Conservation (phyloP, 2,888 invertebrate species). For the Cabera pusaria region DNA sequence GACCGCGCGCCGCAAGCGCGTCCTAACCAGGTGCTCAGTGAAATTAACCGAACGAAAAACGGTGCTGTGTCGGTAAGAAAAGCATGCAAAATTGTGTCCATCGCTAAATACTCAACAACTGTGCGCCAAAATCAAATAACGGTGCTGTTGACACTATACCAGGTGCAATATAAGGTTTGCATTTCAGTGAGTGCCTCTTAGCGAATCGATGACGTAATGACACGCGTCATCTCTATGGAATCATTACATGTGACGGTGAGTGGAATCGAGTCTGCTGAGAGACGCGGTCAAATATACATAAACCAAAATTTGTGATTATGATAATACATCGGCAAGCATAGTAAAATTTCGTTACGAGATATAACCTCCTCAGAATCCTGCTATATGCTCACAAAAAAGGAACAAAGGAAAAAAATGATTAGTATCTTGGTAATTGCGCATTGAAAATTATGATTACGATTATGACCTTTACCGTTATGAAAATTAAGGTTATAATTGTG, state of each 20-base stretch:
- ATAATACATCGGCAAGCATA: conserved; percentile 75
- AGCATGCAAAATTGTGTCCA: conserved; percentile 83
- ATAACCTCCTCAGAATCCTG: conserved; percentile 82
- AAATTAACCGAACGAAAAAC: conserved; percentile 77
- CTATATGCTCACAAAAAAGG: conserved; percentile 79
- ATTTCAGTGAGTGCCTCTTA: conserved; percentile 84
- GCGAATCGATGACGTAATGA: conserved; percentile 50
- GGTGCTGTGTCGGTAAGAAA: conserved; percentile 80
- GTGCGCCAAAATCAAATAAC: conserved; percentile 83
- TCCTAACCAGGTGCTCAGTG: conserved; percentile 81
- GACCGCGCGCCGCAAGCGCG: conserved; percentile 54
- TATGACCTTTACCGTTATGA: conserved; percentile 39
- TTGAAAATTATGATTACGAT: conserved; percentile 40
- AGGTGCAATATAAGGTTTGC: conserved; percentile 80
- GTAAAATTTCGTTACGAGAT: conserved; percentile 74
- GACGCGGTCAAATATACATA: conserved; percentile 57
- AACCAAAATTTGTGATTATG: conserved; percentile 61
- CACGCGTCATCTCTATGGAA: conserved; percentile 68
- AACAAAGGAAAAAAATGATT: conserved; percentile 78
- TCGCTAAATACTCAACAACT: conserved; percentile 83
- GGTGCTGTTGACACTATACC: conserved; percentile 82
- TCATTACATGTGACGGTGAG: conserved; percentile 90
- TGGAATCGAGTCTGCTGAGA: conserved; percentile 68
- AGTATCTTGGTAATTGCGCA: conserved; percentile 59
- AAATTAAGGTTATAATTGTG: conserved; percentile 36